A percentile compares a stretch with the other conserved stretches of the same genome.
These are phyloP conservation scores for Bovichtus diacanthus DNA, from an alignment of 2,797 vertebrate genomes.

Conservation along the genomic window DNA sequence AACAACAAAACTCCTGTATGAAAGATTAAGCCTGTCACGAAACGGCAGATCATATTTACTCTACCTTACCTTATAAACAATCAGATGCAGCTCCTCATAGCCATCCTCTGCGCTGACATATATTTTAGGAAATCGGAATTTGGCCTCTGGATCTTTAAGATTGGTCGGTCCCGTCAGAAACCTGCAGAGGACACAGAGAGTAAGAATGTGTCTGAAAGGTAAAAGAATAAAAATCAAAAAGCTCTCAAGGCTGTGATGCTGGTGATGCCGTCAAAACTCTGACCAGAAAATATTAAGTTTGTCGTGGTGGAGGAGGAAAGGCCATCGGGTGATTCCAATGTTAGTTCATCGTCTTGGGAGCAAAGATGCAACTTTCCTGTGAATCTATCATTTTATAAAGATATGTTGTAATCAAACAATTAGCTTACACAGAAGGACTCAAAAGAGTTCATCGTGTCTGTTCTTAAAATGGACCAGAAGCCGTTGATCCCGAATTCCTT, in stretches of 20 bases:
- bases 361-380: neutral
- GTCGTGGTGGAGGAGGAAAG: neutral
- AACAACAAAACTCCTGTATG: conserved; percentile 6
- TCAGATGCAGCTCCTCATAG: conserved; percentile 96
- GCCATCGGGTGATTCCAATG: neutral
- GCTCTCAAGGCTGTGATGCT: neutral
- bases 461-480: conserved; percentile 7
- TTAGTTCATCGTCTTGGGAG: neutral
- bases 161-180: conserved; percentile 97
- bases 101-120: conserved; percentile 92
- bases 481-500: neutral
- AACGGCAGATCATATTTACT: neutral
- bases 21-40: conserved; percentile 1
- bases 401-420: no score
- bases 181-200: conserved; percentile 76
- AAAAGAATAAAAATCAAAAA: neutral
- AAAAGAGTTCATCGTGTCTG: conserved; percentile 16
- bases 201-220: neutral
- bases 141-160: conserved; percentile 95
- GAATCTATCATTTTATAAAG: neutral
- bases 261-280: neutral
- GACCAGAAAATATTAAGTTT: neutral
- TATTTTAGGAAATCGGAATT: conserved; percentile 97
- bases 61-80: conserved; percentile 95
- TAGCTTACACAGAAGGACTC: no score